Percentiles rank a stretch among this genome's conserved stretches.
These are phyloP conservation scores for Miichthys miiuy DNA, from an alignment of 2,797 vertebrate genomes.

Conservation along the genomic window DNA sequence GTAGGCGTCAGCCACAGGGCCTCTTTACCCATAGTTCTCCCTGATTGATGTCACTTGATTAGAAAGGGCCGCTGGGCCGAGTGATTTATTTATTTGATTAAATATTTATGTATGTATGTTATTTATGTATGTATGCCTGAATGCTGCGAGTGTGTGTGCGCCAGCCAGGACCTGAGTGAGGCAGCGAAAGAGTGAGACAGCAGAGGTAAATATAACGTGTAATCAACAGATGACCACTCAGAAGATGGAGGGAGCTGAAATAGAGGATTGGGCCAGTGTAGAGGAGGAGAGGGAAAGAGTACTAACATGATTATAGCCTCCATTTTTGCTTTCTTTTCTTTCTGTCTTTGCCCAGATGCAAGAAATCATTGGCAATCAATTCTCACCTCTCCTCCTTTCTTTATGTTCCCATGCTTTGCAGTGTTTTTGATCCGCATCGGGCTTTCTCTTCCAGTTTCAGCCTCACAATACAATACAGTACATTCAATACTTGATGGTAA, in stretches of 20 bases:
- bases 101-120: constrained; percentile 83
- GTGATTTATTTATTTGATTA: constrained; percentile 89
- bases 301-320: constrained; percentile 89
- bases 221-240: constrained; percentile 92
- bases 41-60: constrained; percentile 93
- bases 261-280: constrained; percentile 68
- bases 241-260: constrained; percentile 80
- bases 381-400: constrained; percentile 62
- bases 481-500: not conserved
- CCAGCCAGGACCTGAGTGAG: constrained; percentile 67
- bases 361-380: constrained; percentile 82
- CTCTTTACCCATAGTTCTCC: constrained; percentile 83
- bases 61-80: constrained; percentile 85
- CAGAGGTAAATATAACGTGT: constrained; percentile 93
- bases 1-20: constrained; percentile 78
- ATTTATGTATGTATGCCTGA: constrained; percentile 80
- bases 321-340: constrained; percentile 84
- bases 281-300: constrained; percentile 58
- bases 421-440: constrained; percentile 21
- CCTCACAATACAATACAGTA: constrained; percentile 11
- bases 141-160: constrained; percentile 51
- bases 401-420: constrained; percentile 53
- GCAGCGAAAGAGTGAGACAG: constrained; percentile 73
- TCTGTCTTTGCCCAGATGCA: constrained; percentile 75
- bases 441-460: constrained; percentile 29